A percentile compares a stretch with the other conserved stretches of the same genome.
phyloP scores from a whole-genome alignment of 2,113 vertebrate species.

The Triplophysa dalaica region DNA sequence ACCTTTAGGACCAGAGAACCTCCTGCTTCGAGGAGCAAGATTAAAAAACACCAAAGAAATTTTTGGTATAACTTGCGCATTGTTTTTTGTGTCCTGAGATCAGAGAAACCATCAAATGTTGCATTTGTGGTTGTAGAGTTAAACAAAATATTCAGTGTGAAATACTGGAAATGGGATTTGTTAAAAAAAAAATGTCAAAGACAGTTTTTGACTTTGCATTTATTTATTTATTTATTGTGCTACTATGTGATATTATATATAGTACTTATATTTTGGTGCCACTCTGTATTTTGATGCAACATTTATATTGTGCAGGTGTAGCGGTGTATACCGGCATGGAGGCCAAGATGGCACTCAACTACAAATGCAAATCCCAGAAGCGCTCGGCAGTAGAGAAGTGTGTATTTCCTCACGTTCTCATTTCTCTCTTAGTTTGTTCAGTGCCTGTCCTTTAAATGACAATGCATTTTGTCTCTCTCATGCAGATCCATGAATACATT shows the following conservation, averaged over 20 bases:
- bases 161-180: too few species aligned
- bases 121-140: too few species aligned
- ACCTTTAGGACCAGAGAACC: slow-evolving; percentile 92
- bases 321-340: slow-evolving; percentile 99
- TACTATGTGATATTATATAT: not conserved
- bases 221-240: too few species aligned
- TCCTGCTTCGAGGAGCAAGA: slow-evolving; percentile 94
- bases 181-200: too few species aligned
- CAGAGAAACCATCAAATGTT: not conserved
- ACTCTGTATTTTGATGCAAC: not conserved
- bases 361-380: slow-evolving; percentile 99
- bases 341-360: slow-evolving; percentile 99
- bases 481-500: slow-evolving; percentile 97
- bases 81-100: not conserved
- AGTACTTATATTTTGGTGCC: not conserved
- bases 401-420: slow-evolving; percentile 46
- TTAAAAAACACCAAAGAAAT: slow-evolving; percentile 99
- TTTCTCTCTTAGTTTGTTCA: not conserved
- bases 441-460: not conserved
- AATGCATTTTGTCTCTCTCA: not conserved
- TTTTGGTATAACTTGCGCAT: slow-evolving; percentile 79
- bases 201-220: too few species aligned
- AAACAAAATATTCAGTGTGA: too few species aligned
- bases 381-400: slow-evolving; percentile 98
- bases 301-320: slow-evolving; percentile 76